A percentile compares a stretch with the other conserved stretches of the same genome.
These are phyloP conservation scores for Ictidomys tridecemlineatus DNA, from an alignment of 2,113 vertebrate genomes.

Conservation along the genomic window DNA sequence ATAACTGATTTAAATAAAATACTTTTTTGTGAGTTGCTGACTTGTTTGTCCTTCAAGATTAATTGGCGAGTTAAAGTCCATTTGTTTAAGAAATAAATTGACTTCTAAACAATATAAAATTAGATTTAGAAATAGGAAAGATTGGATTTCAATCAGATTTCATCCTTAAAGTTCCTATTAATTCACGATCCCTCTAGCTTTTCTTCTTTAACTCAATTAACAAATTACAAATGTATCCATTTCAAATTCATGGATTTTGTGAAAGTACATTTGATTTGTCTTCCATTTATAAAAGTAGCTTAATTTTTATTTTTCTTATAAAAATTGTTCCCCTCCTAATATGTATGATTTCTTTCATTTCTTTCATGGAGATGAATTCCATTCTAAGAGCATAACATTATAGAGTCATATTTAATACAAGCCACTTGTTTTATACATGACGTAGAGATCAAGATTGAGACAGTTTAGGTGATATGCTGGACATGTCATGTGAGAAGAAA, in stretches of 20 bases:
- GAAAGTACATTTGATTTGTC: conserved; percentile 23
- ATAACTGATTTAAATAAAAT: neutral
- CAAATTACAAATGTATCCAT: conserved; percentile 43
- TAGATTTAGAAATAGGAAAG: conserved; percentile 69
- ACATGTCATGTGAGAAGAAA: neutral
- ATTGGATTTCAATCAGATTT: conserved; percentile 70
- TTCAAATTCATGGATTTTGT: conserved; percentile 26
- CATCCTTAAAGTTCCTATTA: conserved; percentile 64
- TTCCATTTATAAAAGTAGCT: conserved; percentile 47
- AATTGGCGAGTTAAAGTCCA: conserved; percentile 59
- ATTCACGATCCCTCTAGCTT: neutral
- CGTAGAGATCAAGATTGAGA: neutral
- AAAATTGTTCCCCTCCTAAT: neutral
- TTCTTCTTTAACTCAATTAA: conserved; percentile 49
- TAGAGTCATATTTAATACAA: conserved; percentile 14
- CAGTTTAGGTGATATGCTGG: neutral
- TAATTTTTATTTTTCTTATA: neutral
- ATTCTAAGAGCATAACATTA: neutral
- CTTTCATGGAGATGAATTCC: neutral
- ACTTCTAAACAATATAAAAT: conserved; percentile 66
- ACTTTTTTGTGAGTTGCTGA: conserved; percentile 18
- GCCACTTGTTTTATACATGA: neutral
- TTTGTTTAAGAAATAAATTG: conserved; percentile 75
- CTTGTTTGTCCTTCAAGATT: conserved; percentile 55
- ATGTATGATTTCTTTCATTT: neutral